Percentiles rank a stretch among this genome's conserved stretches.
These are phyloP conservation scores for Phyllostomus discolor DNA, from an alignment of 2,113 vertebrate species.

Conservation along the genomic window DNA sequence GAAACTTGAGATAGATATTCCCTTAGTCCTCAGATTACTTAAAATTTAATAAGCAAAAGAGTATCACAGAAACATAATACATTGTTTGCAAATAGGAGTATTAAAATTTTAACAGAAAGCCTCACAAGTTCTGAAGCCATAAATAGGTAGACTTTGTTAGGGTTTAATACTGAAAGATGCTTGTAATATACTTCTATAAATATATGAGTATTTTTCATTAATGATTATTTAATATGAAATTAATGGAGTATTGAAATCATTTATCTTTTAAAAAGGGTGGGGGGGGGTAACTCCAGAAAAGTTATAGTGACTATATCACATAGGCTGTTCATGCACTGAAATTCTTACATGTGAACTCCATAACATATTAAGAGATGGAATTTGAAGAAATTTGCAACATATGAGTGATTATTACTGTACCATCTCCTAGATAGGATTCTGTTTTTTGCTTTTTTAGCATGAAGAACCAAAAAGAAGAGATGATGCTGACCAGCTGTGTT, in stretches of 20 bases:
- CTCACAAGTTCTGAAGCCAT: neutral
- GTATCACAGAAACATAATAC: neutral
- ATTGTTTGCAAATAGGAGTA: neutral
- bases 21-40: neutral
- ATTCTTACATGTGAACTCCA: neutral
- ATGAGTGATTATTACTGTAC: neutral
- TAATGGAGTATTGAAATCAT: neutral
- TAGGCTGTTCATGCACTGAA: neutral
- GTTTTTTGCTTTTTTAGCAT: neutral
- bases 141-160: neutral
- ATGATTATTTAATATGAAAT: neutral
- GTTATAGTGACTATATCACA: neutral
- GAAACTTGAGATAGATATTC: neutral
- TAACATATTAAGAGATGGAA: neutral
- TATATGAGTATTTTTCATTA: neutral
- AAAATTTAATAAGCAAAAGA: neutral
- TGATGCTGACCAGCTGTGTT: rapidly evolving
- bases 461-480: neutral
- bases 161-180: neutral
- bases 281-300: neutral
- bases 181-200: neutral
- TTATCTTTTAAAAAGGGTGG: neutral
- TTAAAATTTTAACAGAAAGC: neutral
- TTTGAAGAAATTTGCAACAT: neutral
- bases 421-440: neutral